phyloP scores from a whole-genome alignment of 1,140 invertebrate genomes.

The Hormaphis cornu region DNA sequence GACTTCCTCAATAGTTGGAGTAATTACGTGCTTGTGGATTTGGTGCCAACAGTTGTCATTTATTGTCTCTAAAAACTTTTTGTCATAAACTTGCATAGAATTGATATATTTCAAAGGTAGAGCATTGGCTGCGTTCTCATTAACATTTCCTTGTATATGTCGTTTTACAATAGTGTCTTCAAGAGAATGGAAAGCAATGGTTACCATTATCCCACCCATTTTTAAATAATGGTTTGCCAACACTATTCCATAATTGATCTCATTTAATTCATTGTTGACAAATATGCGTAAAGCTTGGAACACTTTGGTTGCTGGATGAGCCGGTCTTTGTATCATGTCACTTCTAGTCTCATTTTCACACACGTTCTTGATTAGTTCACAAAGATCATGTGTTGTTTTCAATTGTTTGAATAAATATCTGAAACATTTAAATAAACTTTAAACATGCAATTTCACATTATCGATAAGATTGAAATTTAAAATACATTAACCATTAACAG shows the following conservation, averaged over 20 bases:
- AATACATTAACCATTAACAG: no score
- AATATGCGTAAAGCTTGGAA: conserved; percentile 93
- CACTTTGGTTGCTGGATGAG: conserved; percentile 80
- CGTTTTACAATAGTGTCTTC: conserved; percentile 93
- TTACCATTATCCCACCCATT: conserved; percentile 63
- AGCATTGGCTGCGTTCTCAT: conserved; percentile 54
- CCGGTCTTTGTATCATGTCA: conserved; percentile 64
- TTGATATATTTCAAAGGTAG: conserved; percentile 54
- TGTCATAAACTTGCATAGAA: not conserved
- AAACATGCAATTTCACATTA: no score
- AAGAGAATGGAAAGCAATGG: conserved; percentile 83
- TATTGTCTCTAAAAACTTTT: conserved; percentile 44
- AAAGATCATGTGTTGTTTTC: conserved; percentile 73
- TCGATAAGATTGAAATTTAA: no score
- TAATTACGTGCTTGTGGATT: conserved; percentile 70
- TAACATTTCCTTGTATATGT: conserved; percentile 53
- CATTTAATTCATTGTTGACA: conserved; percentile 95
- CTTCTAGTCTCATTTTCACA: conserved; percentile 48
- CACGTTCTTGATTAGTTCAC: conserved; percentile 62
- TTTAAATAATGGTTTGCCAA: conserved; percentile 69
- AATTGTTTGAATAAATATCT: conserved; percentile 70
- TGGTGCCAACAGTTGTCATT: conserved; percentile 60
- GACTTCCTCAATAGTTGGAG: conserved; percentile 63
- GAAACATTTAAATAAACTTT: not conserved
- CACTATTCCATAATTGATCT: conserved; percentile 81